phyloP scores from a whole-genome alignment of 1,140 invertebrate genomes.

The Aphelenchoides avenae region DNA sequence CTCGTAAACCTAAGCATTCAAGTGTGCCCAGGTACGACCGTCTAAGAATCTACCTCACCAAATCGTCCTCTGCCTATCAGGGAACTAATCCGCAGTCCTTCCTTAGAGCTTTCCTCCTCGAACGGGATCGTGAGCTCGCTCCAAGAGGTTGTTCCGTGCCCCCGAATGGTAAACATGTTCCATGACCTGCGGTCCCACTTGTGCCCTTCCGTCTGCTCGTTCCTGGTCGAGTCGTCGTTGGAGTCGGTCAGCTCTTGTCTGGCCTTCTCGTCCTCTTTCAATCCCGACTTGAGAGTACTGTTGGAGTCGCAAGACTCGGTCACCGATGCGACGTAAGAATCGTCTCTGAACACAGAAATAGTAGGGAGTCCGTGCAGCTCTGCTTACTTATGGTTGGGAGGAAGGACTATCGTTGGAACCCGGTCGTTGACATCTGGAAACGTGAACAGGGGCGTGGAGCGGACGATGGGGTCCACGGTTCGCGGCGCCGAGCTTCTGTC shows the following conservation, averaged over 20 bases:
- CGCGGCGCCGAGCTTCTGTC: slow-evolving; percentile 12
- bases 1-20: slow-evolving; percentile 61
- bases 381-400: slow-evolving; percentile 5
- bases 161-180: slow-evolving; percentile 55
- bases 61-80: slow-evolving; percentile 54
- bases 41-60: slow-evolving; percentile 43
- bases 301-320: not conserved
- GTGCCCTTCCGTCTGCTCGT: slow-evolving; percentile 23
- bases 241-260: no score
- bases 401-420: slow-evolving; percentile 2
- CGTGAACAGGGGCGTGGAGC: slow-evolving; percentile 19
- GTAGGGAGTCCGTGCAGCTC: not conserved
- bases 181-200: slow-evolving; percentile 52
- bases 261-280: not conserved
- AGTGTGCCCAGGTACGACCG: not conserved
- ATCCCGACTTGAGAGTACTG: not conserved
- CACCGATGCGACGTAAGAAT: not conserved
- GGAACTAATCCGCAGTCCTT: slow-evolving; percentile 37
- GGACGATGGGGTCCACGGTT: slow-evolving; percentile 15
- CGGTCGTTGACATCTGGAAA: slow-evolving; percentile 20
- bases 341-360: not conserved
- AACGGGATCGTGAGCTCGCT: slow-evolving; percentile 49
- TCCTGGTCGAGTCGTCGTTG: not conserved
- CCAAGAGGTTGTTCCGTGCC: slow-evolving; percentile 43
- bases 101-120: no score